A percentile compares a stretch with the other conserved stretches of the same genome.
phyloP scores from a whole-genome alignment of 1,140 invertebrate genomes.

The Dendrolimus kikuchii region DNA sequence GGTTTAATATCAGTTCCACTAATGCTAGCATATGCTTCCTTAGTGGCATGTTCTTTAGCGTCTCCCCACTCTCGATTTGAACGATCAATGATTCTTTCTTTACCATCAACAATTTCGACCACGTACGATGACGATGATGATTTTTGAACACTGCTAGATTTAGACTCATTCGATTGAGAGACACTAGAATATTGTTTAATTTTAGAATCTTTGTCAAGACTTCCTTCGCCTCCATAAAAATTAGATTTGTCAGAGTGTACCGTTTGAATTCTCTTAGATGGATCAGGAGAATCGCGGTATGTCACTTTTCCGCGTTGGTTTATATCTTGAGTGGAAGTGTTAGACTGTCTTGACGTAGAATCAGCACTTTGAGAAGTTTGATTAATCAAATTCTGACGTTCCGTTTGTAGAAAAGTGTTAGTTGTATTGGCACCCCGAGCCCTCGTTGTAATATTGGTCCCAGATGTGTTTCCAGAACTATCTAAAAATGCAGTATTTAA shows the following conservation, averaged over 20 bases:
- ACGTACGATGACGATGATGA: constrained; percentile 73
- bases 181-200: constrained; percentile 50
- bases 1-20: constrained; percentile 71
- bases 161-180: constrained; percentile 59
- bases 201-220: constrained; percentile 45
- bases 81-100: constrained; percentile 73
- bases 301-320: constrained; percentile 48
- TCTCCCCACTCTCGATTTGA: constrained; percentile 72
- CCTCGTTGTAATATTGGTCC: constrained; percentile 30
- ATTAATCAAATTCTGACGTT: constrained; percentile 48
- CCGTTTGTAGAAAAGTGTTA: constrained; percentile 59
- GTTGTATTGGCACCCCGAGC: constrained; percentile 54
- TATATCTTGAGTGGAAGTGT: constrained; percentile 22
- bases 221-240: constrained; percentile 57
- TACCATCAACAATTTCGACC: constrained; percentile 75
- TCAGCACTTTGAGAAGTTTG: constrained; percentile 25
- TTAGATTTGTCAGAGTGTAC: constrained; percentile 45
- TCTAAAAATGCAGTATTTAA: constrained; percentile 67
- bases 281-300: constrained; percentile 31
- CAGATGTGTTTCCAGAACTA: constrained; percentile 28
- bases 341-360: constrained; percentile 21
- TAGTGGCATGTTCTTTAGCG: constrained; percentile 59
- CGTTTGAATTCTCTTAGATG: constrained; percentile 35
- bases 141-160: constrained; percentile 63
- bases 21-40: constrained; percentile 66